Base-by-base conservation (phyloP, 1,140 invertebrate species). In the Apis florea region DNA sequence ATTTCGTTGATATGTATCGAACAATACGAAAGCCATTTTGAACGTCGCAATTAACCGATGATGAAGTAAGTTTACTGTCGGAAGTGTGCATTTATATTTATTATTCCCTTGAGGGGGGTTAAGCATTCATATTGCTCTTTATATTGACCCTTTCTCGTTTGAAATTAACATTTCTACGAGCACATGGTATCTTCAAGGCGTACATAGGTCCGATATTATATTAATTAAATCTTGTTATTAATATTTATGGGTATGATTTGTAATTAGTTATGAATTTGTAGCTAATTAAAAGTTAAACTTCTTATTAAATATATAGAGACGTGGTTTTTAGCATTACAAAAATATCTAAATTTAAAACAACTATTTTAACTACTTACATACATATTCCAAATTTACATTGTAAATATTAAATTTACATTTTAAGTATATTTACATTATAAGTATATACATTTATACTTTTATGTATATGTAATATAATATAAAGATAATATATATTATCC, bases 161-260 rank as follows among this genome's bases (percentile, higher is more conserved):
- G 54, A 31, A 78, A 70, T 70, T 78, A 78, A 70, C 54, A 78
- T 78, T 70, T 78, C 76, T 78, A 59, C n/a, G 67, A 53, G 53
- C 76, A 61, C n/a, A 51, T 51, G 66, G 24, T 78, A 51, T 59
- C 54, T 70, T 61, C 66, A 1, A 24, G 47, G 67, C 47, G 40
- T 24, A 31, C 11, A 59, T 70, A 31, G 10, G 54, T 13, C 17
- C 21, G 1, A 21, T 58, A 68, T 56, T 26, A n/a, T 17, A 67
- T 77, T 68, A 67, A 77, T 77, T 77, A 76, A 66, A 66, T 66
- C 59, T 31, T 26, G 17, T 58, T 78, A 78, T 66, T 66, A 69
- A 17, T 47, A 58, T 59, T 58, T 78, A 58, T 26, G 24, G 21
- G 15, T 49, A 2, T 5, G 53, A 26, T n/a, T 8, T 40, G 4